These are phyloP conservation scores for Brachyhypopomus occidentalis DNA, from an alignment of 2,113 vertebrate species.

Conservation along the genomic window DNA sequence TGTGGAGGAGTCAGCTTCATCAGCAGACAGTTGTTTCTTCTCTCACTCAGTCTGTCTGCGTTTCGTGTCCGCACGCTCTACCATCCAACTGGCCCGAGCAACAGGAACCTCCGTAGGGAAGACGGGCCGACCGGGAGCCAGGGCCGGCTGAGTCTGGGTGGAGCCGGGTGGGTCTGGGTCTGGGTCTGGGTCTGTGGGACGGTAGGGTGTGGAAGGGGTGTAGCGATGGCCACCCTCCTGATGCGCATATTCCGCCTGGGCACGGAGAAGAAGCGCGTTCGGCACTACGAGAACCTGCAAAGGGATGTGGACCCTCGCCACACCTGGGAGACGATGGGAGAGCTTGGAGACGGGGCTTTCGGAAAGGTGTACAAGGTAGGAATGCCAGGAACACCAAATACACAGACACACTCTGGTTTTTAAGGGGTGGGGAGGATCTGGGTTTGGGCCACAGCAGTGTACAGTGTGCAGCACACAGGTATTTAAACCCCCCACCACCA, in stretches of 20 bases:
- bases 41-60: not conserved
- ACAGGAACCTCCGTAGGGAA: not conserved
- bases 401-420: not conserved
- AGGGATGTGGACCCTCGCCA: conserved; percentile 63
- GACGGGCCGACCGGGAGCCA: not conserved
- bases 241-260: conserved; percentile 66
- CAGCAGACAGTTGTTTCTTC: not conserved
- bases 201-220: not conserved
- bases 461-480: too few species aligned
- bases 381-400: not conserved
- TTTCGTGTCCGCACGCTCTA: not conserved
- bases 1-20: not conserved
- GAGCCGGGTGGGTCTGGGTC: not conserved
- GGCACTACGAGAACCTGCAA: conserved; percentile 52
- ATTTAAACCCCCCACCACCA: too few species aligned
- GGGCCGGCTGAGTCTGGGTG: not conserved
- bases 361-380: conserved; percentile 75
- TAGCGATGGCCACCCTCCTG: conserved; percentile 68
- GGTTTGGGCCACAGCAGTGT: too few species aligned
- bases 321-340: conserved; percentile 63
- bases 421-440: too few species aligned
- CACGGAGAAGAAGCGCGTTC: conserved; percentile 61
- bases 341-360: conserved; percentile 72
- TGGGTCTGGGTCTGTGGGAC: not conserved
- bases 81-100: not conserved